Evolutionary conservation across 1,140 invertebrate species (phyloP).

Genomic region (Scaptomyza graminum): DNA sequence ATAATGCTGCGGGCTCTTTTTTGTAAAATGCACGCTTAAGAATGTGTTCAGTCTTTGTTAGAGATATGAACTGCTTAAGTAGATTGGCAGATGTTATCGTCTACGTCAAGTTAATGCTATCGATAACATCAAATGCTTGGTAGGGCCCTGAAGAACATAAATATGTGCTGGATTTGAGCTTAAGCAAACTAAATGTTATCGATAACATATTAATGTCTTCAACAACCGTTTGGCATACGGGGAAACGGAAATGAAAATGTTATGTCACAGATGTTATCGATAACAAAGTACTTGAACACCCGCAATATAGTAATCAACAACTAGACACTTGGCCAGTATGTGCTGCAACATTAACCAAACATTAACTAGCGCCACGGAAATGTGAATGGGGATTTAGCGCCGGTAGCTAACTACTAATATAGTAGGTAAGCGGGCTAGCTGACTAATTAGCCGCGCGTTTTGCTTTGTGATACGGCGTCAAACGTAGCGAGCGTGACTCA

Average conservation of each 20-base stretch:
- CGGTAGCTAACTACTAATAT: neutral
- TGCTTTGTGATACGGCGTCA: slow-evolving; percentile 10
- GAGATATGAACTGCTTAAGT: too few relatives aligned
- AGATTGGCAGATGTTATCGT: too few relatives aligned
- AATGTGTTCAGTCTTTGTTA: too few relatives aligned
- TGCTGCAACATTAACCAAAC: slow-evolving; percentile 11
- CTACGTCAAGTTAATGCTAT: neutral
- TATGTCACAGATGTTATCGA: slow-evolving; percentile 1
- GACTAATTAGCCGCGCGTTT: slow-evolving; percentile 30
- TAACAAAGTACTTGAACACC: neutral
- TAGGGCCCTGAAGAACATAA: too few relatives aligned
- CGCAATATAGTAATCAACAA: neutral
- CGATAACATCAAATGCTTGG: neutral
- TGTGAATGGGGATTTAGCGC: slow-evolving; percentile 11
- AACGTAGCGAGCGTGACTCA: slow-evolving; percentile 31
- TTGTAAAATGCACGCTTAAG: too few relatives aligned
- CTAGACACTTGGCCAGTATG: slow-evolving; percentile 1
- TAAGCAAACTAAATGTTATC: neutral
- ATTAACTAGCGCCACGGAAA: slow-evolving; percentile 21
- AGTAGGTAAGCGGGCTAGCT: neutral
- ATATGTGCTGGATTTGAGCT: too few relatives aligned
- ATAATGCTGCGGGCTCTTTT: neutral
- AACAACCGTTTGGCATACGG: too few relatives aligned
- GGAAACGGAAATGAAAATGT: neutral
- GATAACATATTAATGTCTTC: neutral